phyloP scores from a whole-genome alignment of 2,113 vertebrate genomes.

The Martes martes region DNA sequence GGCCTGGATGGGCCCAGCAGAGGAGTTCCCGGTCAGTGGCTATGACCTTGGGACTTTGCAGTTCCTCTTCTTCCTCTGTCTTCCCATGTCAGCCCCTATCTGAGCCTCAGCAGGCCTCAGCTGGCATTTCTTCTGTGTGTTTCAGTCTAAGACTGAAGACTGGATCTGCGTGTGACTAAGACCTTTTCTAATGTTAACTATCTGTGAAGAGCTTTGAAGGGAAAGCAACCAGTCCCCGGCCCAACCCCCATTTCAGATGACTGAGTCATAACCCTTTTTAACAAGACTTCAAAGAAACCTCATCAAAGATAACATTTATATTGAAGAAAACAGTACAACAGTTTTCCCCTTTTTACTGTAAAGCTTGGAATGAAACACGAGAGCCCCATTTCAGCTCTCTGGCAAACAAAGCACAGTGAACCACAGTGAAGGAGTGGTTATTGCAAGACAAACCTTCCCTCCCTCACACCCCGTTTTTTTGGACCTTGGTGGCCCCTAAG shows the following conservation, averaged over 20 bases:
- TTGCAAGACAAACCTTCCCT: not conserved
- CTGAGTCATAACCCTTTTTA: conserved; percentile 32
- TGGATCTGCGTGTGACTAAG: not conserved
- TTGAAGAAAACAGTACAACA: not conserved
- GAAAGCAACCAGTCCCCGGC: not conserved
- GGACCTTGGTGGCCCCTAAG: not conserved
- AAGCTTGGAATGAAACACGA: conserved; percentile 7
- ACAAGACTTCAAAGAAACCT: conserved; percentile 44
- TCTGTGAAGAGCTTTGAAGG: not conserved
- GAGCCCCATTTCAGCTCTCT: not conserved
- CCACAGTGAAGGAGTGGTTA: not conserved
- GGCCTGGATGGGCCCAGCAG: not conserved
- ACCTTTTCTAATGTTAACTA: not conserved
- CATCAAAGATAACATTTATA: conserved; percentile 41
- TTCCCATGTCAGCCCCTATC: not conserved
- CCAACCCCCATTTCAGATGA: conserved; percentile 1
- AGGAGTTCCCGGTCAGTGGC: not conserved
- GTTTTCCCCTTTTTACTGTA: not conserved
- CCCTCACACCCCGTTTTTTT: fast-evolving
- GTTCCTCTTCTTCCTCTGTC: not conserved
- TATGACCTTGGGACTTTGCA: not conserved
- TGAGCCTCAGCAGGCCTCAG: not conserved
- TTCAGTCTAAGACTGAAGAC: not conserved
- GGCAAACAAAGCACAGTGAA: not conserved
- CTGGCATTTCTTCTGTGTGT: not conserved